These are phyloP conservation scores for Phortica magna DNA, from an alignment of 2,888 invertebrate species.

Conservation along the genomic window DNA sequence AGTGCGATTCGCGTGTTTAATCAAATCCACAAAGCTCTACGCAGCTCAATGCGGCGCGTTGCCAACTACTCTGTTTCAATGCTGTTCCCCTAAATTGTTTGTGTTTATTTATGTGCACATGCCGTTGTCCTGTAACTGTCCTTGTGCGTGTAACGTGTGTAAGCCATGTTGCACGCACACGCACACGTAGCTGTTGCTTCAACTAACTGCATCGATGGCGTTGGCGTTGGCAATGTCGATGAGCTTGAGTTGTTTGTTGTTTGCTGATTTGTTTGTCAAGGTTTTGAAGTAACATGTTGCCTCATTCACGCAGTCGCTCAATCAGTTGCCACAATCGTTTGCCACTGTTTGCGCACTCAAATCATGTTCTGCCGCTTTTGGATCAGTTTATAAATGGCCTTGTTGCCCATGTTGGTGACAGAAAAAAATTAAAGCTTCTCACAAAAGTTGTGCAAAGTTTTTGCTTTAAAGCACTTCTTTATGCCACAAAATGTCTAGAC, in stretches of 20 bases:
- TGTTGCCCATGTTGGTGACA: not conserved
- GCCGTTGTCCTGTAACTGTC: slow-evolving; percentile 21
- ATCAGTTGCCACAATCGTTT: not conserved
- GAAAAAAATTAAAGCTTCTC: not conserved
- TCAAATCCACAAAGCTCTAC: slow-evolving; percentile 15
- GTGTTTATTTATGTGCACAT: slow-evolving; percentile 27
- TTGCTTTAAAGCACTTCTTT: not conserved
- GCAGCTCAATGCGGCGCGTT: not conserved
- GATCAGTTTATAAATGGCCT: not conserved
- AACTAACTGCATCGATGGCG: not conserved
- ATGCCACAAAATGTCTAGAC: slow-evolving; percentile 8
- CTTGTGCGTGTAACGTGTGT: not conserved
- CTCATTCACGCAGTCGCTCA: not conserved
- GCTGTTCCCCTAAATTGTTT: not conserved
- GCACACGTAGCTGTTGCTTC: not conserved
- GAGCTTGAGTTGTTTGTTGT: slow-evolving; percentile 22
- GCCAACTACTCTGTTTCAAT: not conserved
- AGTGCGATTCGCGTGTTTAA: slow-evolving; percentile 17
- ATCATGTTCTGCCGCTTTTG: not conserved
- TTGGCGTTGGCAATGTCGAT: not conserved
- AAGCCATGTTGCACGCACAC: slow-evolving; percentile 6
- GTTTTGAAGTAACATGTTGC: slow-evolving; percentile 32
- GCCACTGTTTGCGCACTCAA: not conserved
- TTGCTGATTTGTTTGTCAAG: slow-evolving; percentile 31
- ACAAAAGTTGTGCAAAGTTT: not conserved